Evolutionary conservation across 2,888 invertebrate genomes (phyloP).

Genomic region (Pomacea canaliculata): DNA sequence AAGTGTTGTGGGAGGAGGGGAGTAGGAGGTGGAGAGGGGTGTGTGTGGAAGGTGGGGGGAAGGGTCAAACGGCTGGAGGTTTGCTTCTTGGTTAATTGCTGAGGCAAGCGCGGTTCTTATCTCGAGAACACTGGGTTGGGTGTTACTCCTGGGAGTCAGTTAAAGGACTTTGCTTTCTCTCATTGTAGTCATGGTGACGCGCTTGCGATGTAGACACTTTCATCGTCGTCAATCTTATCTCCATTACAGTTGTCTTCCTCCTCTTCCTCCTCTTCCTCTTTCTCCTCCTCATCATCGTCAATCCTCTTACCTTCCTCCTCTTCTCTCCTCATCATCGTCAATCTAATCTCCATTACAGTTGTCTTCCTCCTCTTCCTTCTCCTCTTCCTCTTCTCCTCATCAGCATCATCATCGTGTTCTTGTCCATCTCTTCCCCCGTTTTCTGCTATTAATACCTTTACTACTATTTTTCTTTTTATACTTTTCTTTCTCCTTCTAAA

Average conservation of each 20-base stretch:
- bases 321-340: too few species aligned
- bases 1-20: too few species aligned
- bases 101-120: too few species aligned
- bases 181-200: background rate
- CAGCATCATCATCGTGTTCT: background rate
- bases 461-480: background rate
- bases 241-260: background rate
- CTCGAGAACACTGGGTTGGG: too few species aligned
- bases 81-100: too few species aligned
- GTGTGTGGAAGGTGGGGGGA: too few species aligned
- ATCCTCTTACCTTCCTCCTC: background rate
- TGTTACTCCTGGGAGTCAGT: background rate
- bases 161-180: background rate
- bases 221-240: background rate
- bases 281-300: background rate
- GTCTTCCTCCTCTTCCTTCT: too few species aligned
- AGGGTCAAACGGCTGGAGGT: too few species aligned
- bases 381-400: background rate
- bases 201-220: background rate
- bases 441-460: background rate
- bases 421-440: background rate
- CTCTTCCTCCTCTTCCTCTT: background rate
- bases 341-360: too few species aligned
- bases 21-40: too few species aligned
- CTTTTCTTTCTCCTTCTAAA: background rate